Percentiles rank a stretch among this genome's conserved stretches.
Conservation (phyloP, 1,140 invertebrate genomes). For the Phymastichus coffea region DNA sequence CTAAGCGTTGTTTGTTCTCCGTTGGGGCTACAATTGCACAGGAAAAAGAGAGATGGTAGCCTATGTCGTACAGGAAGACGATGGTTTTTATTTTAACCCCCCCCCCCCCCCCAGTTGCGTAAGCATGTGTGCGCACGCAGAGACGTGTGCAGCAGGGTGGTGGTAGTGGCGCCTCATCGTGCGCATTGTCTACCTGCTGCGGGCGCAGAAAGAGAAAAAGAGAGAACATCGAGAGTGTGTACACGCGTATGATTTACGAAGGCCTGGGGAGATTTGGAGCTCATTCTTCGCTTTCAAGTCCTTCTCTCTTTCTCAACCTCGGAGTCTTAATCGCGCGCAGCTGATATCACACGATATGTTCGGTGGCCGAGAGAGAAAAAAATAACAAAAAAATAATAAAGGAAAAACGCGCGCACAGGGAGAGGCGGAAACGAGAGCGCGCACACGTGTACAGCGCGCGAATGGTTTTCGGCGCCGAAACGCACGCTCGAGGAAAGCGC, state of each 20-base stretch:
- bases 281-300: neutral
- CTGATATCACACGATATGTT: slow-evolving; percentile 14
- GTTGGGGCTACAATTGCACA: neutral
- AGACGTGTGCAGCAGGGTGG: neutral
- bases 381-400: too few relatives aligned
- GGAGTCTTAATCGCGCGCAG: slow-evolving; percentile 20
- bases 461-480: too few relatives aligned
- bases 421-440: neutral
- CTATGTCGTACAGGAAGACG: neutral
- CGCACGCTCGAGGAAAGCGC: too few relatives aligned
- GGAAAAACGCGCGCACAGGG: neutral
- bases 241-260: slow-evolving; percentile 18
- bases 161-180: neutral
- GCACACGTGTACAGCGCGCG: neutral
- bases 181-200: slow-evolving; percentile 23
- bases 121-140: neutral
- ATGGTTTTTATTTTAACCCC: slow-evolving; percentile 21
- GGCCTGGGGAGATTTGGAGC: slow-evolving; percentile 12
- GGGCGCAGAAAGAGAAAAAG: neutral
- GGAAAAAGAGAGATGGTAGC: neutral
- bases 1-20: slow-evolving; percentile 10
- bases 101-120: neutral
- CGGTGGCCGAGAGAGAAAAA: too few relatives aligned
- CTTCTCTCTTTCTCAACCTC: neutral
- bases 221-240: slow-evolving; percentile 1